phyloP scores from a whole-genome alignment of 2,113 vertebrate species.

The Amblyornis subalaris region DNA sequence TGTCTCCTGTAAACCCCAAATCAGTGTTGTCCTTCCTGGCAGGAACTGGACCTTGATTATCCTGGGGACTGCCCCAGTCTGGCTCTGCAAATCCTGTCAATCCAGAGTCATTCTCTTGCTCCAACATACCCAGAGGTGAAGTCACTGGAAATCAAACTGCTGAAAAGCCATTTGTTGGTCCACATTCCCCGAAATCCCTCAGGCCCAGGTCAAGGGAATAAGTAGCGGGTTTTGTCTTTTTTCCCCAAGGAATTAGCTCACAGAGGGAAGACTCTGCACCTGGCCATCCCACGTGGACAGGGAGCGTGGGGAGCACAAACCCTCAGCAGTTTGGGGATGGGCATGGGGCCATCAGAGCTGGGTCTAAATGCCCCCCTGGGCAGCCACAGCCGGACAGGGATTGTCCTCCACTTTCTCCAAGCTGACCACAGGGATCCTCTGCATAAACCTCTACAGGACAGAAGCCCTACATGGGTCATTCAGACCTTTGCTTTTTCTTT shows the following conservation, averaged over 20 bases:
- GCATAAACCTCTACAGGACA: not conserved
- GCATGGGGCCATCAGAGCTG: rapidly evolving
- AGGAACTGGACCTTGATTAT: not conserved
- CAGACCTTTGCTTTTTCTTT: not conserved
- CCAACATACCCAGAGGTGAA: not conserved
- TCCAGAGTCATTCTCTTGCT: not conserved
- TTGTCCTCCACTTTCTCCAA: not conserved
- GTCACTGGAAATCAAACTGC: not conserved
- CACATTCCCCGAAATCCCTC: not conserved
- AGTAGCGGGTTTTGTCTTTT: not conserved
- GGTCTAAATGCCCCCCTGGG: not conserved
- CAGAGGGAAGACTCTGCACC: not conserved
- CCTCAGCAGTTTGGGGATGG: not conserved
- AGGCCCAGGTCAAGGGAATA: not conserved
- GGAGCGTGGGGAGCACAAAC: not conserved
- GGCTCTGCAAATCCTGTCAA: not conserved
- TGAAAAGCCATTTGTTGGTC: not conserved
- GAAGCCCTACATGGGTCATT: not conserved
- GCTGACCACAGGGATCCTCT: rapidly evolving
- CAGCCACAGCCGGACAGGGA: not conserved
- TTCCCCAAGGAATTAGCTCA: rapidly evolving
- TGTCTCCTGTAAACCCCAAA: not conserved
- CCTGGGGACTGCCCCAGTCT: too few species aligned
- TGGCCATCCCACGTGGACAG: not conserved
- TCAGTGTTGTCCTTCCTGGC: not conserved